These are phyloP conservation scores for Cynopterus sphinx DNA, from an alignment of 2,797 vertebrate genomes.

Conservation along the genomic window DNA sequence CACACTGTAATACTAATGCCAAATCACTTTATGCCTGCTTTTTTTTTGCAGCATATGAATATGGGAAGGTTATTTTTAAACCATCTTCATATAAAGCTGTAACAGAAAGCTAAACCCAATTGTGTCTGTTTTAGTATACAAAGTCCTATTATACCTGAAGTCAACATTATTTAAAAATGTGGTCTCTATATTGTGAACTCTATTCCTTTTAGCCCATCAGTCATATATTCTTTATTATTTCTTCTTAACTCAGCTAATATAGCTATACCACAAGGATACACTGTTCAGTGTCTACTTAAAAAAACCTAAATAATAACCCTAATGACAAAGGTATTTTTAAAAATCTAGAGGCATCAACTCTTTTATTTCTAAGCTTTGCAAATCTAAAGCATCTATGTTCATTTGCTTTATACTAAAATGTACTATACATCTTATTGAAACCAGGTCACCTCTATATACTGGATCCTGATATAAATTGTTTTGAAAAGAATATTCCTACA, in stretches of 20 bases:
- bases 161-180: not conserved
- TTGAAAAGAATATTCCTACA: not conserved
- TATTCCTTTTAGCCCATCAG: not conserved
- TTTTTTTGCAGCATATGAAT: not conserved
- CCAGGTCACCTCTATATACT: not conserved
- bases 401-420: constrained; percentile 3
- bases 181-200: not conserved
- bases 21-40: constrained; percentile 47
- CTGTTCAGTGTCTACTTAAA: not conserved
- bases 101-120: not conserved
- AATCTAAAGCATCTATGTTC: not conserved
- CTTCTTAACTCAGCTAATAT: not conserved
- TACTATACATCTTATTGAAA: constrained; percentile 1
- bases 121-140: not conserved
- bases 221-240: not conserved
- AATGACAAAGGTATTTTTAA: not conserved
- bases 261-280: not conserved
- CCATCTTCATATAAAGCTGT: constrained; percentile 2
- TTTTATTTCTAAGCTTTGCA: constrained; percentile 20
- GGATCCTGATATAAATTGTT: not conserved
- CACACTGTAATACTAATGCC: not conserved
- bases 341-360: not conserved
- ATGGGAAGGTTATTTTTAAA: constrained; percentile 50
- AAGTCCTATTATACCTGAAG: not conserved
- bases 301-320: not conserved